Conservation (phyloP, 2,888 invertebrate species). For the Tenthredo amoena region DNA sequence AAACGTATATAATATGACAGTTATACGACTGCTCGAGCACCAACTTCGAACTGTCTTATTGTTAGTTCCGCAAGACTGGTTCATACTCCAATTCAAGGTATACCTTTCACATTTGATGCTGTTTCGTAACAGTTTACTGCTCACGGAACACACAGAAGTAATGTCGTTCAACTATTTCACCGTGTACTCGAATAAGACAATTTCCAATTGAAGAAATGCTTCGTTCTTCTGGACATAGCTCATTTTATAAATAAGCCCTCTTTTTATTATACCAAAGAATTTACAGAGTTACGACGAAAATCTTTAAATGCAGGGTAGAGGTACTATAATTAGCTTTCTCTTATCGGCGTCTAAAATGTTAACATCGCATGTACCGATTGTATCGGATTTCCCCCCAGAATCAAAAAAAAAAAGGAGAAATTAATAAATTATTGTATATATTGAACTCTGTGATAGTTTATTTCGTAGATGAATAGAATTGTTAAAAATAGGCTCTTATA, state of each 20-base stretch:
- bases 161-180: background rate
- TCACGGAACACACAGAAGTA: background rate
- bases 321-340: background rate
- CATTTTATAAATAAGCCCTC: background rate
- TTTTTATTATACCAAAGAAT: background rate
- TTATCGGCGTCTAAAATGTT: background rate
- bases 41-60: constrained; percentile 28
- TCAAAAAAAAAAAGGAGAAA: too few relatives aligned
- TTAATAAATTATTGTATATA: background rate
- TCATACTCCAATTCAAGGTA: background rate
- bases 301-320: background rate
- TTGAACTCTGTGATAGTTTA: background rate
- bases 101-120: background rate
- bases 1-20: constrained; percentile 16
- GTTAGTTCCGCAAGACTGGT: constrained; percentile 23
- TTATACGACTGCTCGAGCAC: constrained; percentile 19
- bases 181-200: background rate
- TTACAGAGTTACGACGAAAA: background rate
- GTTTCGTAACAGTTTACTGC: constrained; percentile 9
- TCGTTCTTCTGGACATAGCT: background rate
- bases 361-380: background rate
- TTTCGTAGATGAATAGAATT: background rate
- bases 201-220: background rate
- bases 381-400: background rate
- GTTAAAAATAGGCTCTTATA: background rate